Conservation (phyloP, 2,888 invertebrate genomes). For the Eristalis intricaria region DNA sequence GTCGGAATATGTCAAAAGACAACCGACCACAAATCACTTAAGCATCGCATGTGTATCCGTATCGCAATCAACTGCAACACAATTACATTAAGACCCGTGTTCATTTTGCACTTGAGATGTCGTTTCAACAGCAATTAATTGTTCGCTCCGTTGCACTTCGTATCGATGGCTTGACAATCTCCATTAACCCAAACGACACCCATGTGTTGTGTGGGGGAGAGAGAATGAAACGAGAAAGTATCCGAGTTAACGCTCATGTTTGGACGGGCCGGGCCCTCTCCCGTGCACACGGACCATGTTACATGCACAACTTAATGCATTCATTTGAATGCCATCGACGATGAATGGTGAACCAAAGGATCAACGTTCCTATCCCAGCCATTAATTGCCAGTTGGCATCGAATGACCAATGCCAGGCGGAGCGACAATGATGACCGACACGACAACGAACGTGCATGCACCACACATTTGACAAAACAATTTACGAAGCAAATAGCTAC, state of each 20-base stretch:
- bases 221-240: neutral
- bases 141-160: constrained; percentile 9
- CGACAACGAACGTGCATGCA: constrained; percentile 43
- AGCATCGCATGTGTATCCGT: neutral
- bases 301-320: constrained; percentile 50
- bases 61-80: constrained; percentile 10
- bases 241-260: constrained; percentile 24
- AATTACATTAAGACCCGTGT: constrained; percentile 12
- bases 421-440: neutral
- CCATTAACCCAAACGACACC: constrained; percentile 34
- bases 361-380: constrained; percentile 24
- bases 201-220: neutral
- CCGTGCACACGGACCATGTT: neutral
- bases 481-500: constrained; percentile 66
- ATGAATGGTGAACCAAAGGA: constrained; percentile 45
- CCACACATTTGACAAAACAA: constrained; percentile 65
- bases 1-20: constrained; percentile 6
- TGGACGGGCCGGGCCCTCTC: neutral
- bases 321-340: constrained; percentile 46
- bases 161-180: neutral
- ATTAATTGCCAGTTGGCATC: constrained; percentile 62
- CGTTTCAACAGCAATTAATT: constrained; percentile 52
- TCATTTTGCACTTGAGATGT: constrained; percentile 34
- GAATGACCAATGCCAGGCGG: constrained; percentile 19
- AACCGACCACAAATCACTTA: constrained; percentile 35